Evolutionary conservation across 2,113 vertebrate genomes (phyloP), one percentile per base, ranked within the genome.

Genomic region (Pithys albifrons): DNA sequence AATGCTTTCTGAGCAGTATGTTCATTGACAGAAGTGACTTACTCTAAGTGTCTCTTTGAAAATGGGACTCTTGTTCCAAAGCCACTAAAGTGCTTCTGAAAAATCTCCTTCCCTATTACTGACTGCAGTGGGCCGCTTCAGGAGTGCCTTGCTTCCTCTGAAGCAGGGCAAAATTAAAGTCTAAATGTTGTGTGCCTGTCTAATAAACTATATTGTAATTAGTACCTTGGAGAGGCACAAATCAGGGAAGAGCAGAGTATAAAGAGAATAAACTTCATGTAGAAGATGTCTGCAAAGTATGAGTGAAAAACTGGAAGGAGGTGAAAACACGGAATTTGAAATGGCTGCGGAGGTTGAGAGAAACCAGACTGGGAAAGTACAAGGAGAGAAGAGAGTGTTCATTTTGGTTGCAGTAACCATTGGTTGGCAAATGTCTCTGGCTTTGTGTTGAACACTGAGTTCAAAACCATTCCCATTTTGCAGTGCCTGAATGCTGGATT

Each of bases 201-300:
- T 89, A 88, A 92, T 94, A 96, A 94, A 79, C 46, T 65, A 22
- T 25, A 61, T 92, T 85, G 69, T 92, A 95, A 95, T 92, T 91
- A 92, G 48, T 77, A 84, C 91, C 49, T 54, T 89, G 71, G 84
- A 64, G 84, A 92, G 52, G 19, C 8, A 65, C 80, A 39, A 91
- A 28, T 19, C 10, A 15, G n/a, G 51, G 66, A 92, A 64, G 90
- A 89, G 58, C 37, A 67, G 77, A 57, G 5, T 66, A 27, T 78
- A 52, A 87, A 71, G 49, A 66, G 58, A 80, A 46, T 57, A n/a
- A 73, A 62, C 27, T 80, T 76, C 28, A n/a, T 15, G 7, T 57
- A 45, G 84, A 66, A 89, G 31, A 46, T 87, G 48, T 41, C 57
- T 87, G 49, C 4, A 1, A 81, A 93, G 83, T 45, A 31, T 64